phyloP scores from a whole-genome alignment of 2,888 invertebrate species.

The Acronicta alni region DNA sequence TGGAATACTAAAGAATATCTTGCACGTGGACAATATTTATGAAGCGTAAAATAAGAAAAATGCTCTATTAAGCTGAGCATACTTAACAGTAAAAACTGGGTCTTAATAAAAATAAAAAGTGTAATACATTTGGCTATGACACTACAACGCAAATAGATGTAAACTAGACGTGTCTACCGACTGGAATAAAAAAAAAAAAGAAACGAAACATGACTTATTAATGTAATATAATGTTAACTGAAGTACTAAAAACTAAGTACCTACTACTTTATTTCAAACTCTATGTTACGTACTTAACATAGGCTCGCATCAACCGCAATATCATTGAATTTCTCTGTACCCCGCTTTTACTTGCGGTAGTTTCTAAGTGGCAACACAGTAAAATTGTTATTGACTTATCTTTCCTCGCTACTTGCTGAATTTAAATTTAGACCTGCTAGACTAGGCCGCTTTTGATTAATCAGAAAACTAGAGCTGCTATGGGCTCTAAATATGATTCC shows the following conservation, averaged over 20 bases:
- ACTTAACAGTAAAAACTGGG: conserved; percentile 7
- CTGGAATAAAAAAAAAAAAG: not conserved
- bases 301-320: conserved; percentile 27
- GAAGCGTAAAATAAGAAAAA: conserved; percentile 17
- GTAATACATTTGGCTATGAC: not conserved
- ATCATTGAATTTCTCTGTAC: conserved; percentile 17
- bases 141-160: too few relatives aligned
- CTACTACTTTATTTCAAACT: not conserved
- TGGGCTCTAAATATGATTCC: too few relatives aligned
- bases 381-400: conserved; percentile 20
- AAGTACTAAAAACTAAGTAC: not conserved
- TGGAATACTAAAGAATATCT: not conserved
- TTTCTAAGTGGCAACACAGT: conserved; percentile 36
- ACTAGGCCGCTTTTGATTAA: not conserved
- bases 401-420: conserved; percentile 14
- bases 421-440: not conserved
- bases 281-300: conserved; percentile 19
- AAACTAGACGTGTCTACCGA: too few relatives aligned
- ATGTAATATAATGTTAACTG: not conserved
- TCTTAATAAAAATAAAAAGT: not conserved
- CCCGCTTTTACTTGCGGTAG: conserved; percentile 28
- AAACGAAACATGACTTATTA: not conserved
- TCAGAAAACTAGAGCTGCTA: not conserved
- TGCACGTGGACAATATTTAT: conserved; percentile 32
- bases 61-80: conserved; percentile 5